Evolutionary conservation across 1,140 invertebrate genomes (phyloP).

Genomic region (Melitaea cinxia): DNA sequence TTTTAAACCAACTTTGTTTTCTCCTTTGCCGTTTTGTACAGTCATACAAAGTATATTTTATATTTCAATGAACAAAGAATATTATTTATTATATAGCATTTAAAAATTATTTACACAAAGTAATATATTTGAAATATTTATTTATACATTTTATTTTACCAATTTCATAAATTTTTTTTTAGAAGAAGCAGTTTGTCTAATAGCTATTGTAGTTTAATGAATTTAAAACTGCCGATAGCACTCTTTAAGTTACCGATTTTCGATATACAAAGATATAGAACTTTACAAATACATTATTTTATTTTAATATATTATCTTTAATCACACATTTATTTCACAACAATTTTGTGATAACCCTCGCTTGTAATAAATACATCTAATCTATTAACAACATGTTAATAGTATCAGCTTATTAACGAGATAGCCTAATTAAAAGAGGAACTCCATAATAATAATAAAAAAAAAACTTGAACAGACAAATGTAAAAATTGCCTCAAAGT

Average conservation of each 20-base stretch:
- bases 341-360: slow-evolving; percentile 76
- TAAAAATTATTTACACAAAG: slow-evolving; percentile 69
- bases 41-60: slow-evolving; percentile 73
- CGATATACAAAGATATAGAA: slow-evolving; percentile 69
- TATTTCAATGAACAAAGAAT: slow-evolving; percentile 74
- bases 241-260: slow-evolving; percentile 71
- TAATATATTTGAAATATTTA: slow-evolving; percentile 59
- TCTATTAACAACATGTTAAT: slow-evolving; percentile 70
- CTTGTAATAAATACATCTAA: slow-evolving; percentile 82
- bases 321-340: slow-evolving; percentile 37
- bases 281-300: slow-evolving; percentile 56
- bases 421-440: background rate
- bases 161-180: slow-evolving; percentile 57
- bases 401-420: background rate
- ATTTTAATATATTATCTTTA: slow-evolving; percentile 39
- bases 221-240: slow-evolving; percentile 64
- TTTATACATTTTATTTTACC: slow-evolving; percentile 45
- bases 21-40: slow-evolving; percentile 67
- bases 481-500: no score
- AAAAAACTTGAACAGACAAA: no score
- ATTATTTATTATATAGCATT: slow-evolving; percentile 71
- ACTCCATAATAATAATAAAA: no score
- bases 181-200: slow-evolving; percentile 59
- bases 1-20: slow-evolving; percentile 59
- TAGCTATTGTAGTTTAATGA: slow-evolving; percentile 57